Conservation (phyloP, 1,140 invertebrate species). For the Anthonomus grandis region DNA sequence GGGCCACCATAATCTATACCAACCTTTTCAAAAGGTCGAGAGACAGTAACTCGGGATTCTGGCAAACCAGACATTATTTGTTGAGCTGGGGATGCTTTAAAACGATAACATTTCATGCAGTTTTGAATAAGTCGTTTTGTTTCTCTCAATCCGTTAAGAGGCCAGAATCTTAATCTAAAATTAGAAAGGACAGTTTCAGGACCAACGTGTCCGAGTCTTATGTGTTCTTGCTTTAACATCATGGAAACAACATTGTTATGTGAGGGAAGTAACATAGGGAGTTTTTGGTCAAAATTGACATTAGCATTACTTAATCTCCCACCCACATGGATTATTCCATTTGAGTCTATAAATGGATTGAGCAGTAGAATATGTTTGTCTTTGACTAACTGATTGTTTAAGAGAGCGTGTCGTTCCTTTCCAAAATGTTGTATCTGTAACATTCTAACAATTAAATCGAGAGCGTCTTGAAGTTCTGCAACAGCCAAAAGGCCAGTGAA, state of each 20-base stretch:
- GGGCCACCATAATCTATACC: slow-evolving; percentile 29
- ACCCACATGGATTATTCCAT: slow-evolving; percentile 34
- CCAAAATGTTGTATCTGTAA: background rate
- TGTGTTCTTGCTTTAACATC: slow-evolving; percentile 17
- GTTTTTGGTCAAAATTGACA: slow-evolving; percentile 24
- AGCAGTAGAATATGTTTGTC: slow-evolving; percentile 7
- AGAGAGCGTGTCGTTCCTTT: slow-evolving; percentile 1
- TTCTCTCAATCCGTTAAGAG: slow-evolving; percentile 3
- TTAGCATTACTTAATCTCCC: slow-evolving; percentile 32
- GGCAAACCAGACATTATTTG: slow-evolving; percentile 25
- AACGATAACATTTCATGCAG: slow-evolving; percentile 20
- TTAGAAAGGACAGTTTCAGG: slow-evolving; percentile 11
- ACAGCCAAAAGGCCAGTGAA: background rate
- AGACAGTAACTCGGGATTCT: background rate
- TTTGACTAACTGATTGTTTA: background rate
- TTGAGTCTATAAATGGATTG: slow-evolving; percentile 24
- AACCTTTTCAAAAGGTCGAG: slow-evolving; percentile 4
- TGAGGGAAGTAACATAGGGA: slow-evolving; percentile 20
- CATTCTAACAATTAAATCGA: background rate
- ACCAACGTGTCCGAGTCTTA: slow-evolving; percentile 16
- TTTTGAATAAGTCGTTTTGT: slow-evolving; percentile 13
- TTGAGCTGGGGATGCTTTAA: background rate
- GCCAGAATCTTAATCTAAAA: slow-evolving; percentile 22
- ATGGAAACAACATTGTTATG: slow-evolving; percentile 12
- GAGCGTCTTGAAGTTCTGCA: slow-evolving; percentile 7